Base-by-base conservation (phyloP, 2,888 invertebrate genomes). In the Hypercompe scribonia region DNA sequence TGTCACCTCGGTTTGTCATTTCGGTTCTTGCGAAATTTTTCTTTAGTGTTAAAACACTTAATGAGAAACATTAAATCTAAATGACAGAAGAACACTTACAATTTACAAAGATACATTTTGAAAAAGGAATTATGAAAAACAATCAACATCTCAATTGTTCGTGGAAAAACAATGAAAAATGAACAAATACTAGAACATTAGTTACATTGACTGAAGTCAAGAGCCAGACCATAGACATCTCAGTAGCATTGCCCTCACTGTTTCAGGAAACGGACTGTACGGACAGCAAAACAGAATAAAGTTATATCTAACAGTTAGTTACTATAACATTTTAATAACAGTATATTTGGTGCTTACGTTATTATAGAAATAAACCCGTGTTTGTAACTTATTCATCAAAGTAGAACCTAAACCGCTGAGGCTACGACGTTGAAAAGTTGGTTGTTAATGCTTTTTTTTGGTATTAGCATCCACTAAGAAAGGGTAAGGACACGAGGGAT, bases 161-260 rank as follows among this genome's bases (percentile, higher is more conserved):
- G 31, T 61, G 31, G 61, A 61, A 61, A 31, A 61, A 61, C 61
- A 61, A 61, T 31, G 61, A 61, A 31, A 61, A 61, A 7, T 13
- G 46, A 39, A 39, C 39, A 39, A 42, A 39, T 69, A 61, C n/a
- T 50, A 65, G 54, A 65, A 58, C 28, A 54, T 33, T 54, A 33
- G 54, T 65, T n/a, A 68, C 65, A 68, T 72, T 68, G 68, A 72
- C 13, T 28, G 65, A 68, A 68, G 72, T 72, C 72, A 68, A 68
- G 31, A 68, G 31, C 36, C 28, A 63, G 67, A 50, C 7, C 34
- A 24, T 68, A 39, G 64, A 65, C 54, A 72, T 68, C 65, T 65
- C 71, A 65, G 71, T 68, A 68, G 46, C 66, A 33, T 71, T 71
- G 58, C 71, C 66, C 71, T 39, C 68, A 28, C 36, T 50, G 68